Percentiles rank a stretch among this genome's conserved stretches.
Evolutionary conservation across 1,140 invertebrate genomes (phyloP).

Genomic region (Drosophila saltans): DNA sequence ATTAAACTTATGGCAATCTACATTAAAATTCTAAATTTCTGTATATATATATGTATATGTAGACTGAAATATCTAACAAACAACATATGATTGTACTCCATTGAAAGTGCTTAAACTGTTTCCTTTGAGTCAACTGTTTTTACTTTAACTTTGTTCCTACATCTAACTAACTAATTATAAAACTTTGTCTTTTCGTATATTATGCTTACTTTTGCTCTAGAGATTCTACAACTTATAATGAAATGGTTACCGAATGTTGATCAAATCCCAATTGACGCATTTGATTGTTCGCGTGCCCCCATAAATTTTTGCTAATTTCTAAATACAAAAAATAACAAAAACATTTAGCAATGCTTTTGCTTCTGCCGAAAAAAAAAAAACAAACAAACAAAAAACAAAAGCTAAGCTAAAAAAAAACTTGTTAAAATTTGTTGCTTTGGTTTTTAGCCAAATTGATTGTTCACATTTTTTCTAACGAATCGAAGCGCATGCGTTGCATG

Average conservation of each 20-base stretch:
- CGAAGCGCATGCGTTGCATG: constrained; percentile 65
- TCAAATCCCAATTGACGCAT: not conserved
- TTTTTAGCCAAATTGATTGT: constrained; percentile 78
- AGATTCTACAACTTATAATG: not conserved
- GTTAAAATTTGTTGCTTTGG: constrained; percentile 71
- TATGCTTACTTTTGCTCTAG: constrained; percentile 11
- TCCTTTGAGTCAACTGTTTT: no score
- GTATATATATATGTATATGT: no score
- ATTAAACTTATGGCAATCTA: no score
- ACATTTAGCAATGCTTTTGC: constrained; percentile 33
- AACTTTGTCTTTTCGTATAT: not conserved
- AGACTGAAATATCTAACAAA: no score
- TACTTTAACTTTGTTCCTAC: no score
- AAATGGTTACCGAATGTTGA: not conserved
- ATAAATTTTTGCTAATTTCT: constrained; percentile 63
- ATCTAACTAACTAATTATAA: not conserved
- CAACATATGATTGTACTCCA: no score
- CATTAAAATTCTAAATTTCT: no score
- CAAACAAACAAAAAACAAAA: not conserved
- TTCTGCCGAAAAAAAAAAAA: constrained; percentile 12
- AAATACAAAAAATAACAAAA: constrained; percentile 18
- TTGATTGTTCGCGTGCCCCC: constrained; percentile 44
- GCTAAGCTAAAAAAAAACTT: constrained; percentile 54
- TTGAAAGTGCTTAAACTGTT: no score
- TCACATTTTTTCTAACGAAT: constrained; percentile 73